phyloP scores from a whole-genome alignment of 1,140 invertebrate genomes.

The Elymnias hypermnestra region DNA sequence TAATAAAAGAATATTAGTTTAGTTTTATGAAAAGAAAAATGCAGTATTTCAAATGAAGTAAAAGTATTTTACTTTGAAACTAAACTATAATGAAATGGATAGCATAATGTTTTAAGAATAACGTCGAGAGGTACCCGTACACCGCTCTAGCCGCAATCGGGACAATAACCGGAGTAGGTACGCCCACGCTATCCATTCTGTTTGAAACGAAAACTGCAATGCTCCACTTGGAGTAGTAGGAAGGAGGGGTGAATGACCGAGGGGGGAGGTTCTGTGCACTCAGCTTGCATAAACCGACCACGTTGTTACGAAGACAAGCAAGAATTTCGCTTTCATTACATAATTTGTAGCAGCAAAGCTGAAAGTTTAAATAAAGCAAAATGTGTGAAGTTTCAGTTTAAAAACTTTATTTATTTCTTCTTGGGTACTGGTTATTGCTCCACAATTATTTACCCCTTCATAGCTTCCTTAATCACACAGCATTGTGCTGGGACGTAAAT shows the following conservation, averaged over 20 bases:
- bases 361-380: not conserved
- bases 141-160: conserved; percentile 22
- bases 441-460: too few species aligned
- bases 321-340: conserved; percentile 19
- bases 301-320: conserved; percentile 7
- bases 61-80: not conserved
- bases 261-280: conserved; percentile 22
- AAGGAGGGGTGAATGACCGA: conserved; percentile 51
- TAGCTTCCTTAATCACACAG: too few species aligned
- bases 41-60: not conserved
- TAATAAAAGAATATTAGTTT: too few species aligned
- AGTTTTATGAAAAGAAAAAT: not conserved
- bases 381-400: not conserved
- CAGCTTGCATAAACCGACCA: conserved; percentile 15
- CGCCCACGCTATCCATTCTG: conserved; percentile 48
- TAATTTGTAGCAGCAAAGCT: not conserved
- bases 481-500: too few species aligned
- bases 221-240: conserved; percentile 37
- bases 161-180: conserved; percentile 37
- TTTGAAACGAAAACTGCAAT: conserved; percentile 47
- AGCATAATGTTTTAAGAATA: conserved; percentile 18
- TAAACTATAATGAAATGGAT: conserved; percentile 11
- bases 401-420: too few species aligned
- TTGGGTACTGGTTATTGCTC: too few species aligned
- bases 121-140: conserved; percentile 16